Evolutionary conservation across 2,797 vertebrate species (phyloP).

Genomic region (Coracias cyanogaster): DNA sequence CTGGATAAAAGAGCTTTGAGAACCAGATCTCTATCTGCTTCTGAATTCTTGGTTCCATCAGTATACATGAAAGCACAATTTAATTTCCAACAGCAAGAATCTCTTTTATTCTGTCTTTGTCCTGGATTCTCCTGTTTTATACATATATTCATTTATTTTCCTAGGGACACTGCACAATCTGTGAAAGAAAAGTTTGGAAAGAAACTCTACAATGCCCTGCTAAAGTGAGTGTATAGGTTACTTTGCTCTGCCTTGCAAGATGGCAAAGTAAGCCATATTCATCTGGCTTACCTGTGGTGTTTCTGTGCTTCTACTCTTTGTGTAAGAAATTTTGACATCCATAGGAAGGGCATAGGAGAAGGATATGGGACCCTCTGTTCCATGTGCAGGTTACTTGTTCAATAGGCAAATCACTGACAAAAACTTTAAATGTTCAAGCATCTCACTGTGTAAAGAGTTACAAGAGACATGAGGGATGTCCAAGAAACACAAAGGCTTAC

Average conservation of each 20-base stretch:
- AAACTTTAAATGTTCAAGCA: neutral
- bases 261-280: neutral
- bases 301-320: neutral
- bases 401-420: neutral
- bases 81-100: neutral
- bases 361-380: neutral
- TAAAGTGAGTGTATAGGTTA: conserved; percentile 83
- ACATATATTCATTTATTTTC: neutral
- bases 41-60: neutral
- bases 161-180: conserved; percentile 92
- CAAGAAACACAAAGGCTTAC: neutral
- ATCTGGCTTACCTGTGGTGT: neutral
- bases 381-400: neutral
- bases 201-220: conserved; percentile 90
- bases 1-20: neutral
- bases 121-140: neutral
- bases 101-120: neutral
- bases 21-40: neutral
- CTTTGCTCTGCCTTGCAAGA: neutral
- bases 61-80: neutral
- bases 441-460: neutral
- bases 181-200: conserved; percentile 97
- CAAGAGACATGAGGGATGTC: neutral
- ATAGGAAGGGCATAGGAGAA: neutral
- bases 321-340: neutral